A percentile compares a stretch with the other conserved stretches of the same genome.
phyloP scores from a whole-genome alignment of 2,797 vertebrate species.

The Notolepis coatsorum region DNA sequence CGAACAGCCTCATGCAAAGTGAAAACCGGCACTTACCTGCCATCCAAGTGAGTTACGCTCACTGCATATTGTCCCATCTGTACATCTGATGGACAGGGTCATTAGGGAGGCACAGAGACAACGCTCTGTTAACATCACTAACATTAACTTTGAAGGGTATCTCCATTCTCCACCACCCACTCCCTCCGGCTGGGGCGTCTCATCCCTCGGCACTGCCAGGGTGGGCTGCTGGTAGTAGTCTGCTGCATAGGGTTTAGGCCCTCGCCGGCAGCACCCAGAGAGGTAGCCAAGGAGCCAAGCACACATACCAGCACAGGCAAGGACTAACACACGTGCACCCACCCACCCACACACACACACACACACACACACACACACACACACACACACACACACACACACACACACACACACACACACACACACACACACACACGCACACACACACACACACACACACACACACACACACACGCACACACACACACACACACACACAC shows the following conservation, averaged over 20 bases:
- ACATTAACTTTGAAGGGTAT: constrained; percentile 67
- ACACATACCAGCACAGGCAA: background rate
- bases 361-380: no score
- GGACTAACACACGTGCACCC: no score
- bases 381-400: no score
- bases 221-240: constrained; percentile 47
- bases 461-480: background rate
- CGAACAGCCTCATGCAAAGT: constrained; percentile 31
- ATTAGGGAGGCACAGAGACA: constrained; percentile 63
- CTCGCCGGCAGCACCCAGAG: constrained; percentile 45
- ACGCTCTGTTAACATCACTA: constrained; percentile 59
- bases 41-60: constrained; percentile 54
- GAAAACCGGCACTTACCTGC: constrained; percentile 46
- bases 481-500: constrained; percentile 3
- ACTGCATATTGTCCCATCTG: constrained; percentile 59
- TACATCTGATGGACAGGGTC: constrained; percentile 39
- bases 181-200: constrained; percentile 60
- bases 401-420: background rate
- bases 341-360: no score
- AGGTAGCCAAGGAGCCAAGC: constrained; percentile 39
- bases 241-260: constrained; percentile 50
- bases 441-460: background rate
- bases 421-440: background rate
- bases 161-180: constrained; percentile 50
- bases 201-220: constrained; percentile 41